Percentiles rank a stretch among this genome's conserved stretches.
phyloP scores from a whole-genome alignment of 2,888 invertebrate species.

The Drosophila melanocephala region DNA sequence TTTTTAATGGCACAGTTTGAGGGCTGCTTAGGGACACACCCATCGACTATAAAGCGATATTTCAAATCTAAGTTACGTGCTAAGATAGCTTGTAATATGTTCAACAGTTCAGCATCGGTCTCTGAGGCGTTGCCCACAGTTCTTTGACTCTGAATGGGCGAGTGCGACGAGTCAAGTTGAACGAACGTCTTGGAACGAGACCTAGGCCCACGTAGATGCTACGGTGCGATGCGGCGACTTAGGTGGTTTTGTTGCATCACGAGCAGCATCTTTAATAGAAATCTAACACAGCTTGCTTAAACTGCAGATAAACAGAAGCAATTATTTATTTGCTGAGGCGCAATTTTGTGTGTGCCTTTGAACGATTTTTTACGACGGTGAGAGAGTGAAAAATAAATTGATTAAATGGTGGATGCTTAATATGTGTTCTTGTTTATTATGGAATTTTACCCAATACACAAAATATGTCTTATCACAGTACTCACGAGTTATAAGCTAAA shows the following conservation, averaged over 20 bases:
- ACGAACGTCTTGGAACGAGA: constrained; percentile 10
- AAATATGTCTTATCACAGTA: not conserved
- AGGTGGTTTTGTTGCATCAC: constrained; percentile 9
- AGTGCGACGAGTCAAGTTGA: constrained; percentile 19
- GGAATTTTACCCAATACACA: no score
- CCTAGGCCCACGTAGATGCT: constrained; percentile 18
- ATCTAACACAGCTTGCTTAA: constrained; percentile 37
- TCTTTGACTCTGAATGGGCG: constrained; percentile 51
- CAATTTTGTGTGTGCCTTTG: not conserved
- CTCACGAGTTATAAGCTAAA: no score
- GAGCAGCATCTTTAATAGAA: constrained; percentile 55
- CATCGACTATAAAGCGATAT: constrained; percentile 28
- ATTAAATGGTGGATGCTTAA: constrained; percentile 1
- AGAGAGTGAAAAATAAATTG: not conserved
- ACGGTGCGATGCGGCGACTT: constrained; percentile 6
- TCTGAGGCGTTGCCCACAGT: constrained; percentile 54
- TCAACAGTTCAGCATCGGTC: constrained; percentile 6
- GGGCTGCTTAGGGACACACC: constrained; percentile 33
- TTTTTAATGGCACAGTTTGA: constrained; percentile 49
- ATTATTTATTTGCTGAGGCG: constrained; percentile 21
- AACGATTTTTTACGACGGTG: constrained; percentile 11
- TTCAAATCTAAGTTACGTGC: constrained; percentile 47
- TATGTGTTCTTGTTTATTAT: not conserved
- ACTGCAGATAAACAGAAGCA: constrained; percentile 13
- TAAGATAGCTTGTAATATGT: constrained; percentile 44